Evolutionary conservation across 2,888 invertebrate genomes (phyloP), one percentile per base, ranked within the genome.

Genomic region (Caradrina kadenii): DNA sequence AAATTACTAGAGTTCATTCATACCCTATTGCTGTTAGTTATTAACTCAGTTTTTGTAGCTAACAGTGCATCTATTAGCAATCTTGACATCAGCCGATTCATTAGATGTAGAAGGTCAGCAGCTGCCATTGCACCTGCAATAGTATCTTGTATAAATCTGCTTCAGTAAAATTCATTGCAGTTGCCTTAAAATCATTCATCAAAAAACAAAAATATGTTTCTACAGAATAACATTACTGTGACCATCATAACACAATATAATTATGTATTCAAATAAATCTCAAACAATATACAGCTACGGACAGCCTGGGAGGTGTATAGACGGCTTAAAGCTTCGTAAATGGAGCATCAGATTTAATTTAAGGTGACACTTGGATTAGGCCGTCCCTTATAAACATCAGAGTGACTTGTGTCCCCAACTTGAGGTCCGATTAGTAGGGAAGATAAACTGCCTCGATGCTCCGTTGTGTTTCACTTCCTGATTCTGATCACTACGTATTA

Each of bases 311-410:
- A 54, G 59, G 60, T 76, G 26, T 56, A 69, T 45, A 58, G 45
- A 19, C 22, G 55, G 70, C 77, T 81, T 66, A 81, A 65, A 45
- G 53, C 66, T 59, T 70, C 63, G 70, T 66, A 81, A 78, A 81
- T 70, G 81, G 76, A 66, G 52, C 77, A 61, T 81, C 77, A 70
- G 66, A 78, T 78, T 78, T 70, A 78, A 78, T 81, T 78, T 76
- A 65, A 78, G 77, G 63, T 81, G 77, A 78, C 81, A 76, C 65
- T 60, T 54, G 71, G 77, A 81, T 78, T 78, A 78, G 42, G 39
- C 63, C 55, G 68, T 75, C 81, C 78, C 73, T 72, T 81, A 69
- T 80, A 79, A 79, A 81, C 79, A 81, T 72, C 64, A 66, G 56
- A 81, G 83, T 73, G 71, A 72, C 69, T 83, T 61, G 63, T 73